Conservation (phyloP, 2,797 vertebrate species). For the Numenius phaeopus region DNA sequence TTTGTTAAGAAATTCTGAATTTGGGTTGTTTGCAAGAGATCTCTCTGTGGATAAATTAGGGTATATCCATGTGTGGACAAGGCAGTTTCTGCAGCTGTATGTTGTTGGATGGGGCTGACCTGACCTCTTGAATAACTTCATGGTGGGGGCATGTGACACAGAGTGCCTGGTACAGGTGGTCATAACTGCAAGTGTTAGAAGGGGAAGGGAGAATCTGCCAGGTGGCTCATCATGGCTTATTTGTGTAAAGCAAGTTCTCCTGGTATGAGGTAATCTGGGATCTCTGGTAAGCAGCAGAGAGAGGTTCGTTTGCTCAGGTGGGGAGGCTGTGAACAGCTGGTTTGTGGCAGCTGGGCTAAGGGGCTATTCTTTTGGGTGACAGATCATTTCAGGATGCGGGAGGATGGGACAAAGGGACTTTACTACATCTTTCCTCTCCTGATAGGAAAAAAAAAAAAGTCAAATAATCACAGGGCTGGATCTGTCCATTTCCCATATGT, state of each 20-base stretch:
- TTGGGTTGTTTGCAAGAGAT: not conserved
- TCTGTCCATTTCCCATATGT: slow-evolving; percentile 3
- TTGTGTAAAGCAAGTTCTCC: not conserved
- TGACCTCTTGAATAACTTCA: not conserved
- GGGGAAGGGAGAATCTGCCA: not conserved
- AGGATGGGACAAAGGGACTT: not conserved
- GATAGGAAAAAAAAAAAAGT: not conserved
- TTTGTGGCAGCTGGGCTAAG: not conserved
- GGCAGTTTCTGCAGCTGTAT: not conserved
- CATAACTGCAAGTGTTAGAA: not conserved
- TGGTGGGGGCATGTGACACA: not conserved
- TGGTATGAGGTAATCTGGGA: not conserved
- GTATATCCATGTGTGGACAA: too few species aligned
- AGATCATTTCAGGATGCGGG: not conserved
- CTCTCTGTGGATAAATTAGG: not conserved
- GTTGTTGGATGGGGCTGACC: not conserved
- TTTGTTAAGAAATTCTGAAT: not conserved
- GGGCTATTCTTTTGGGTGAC: not conserved
- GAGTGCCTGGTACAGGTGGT: not conserved
- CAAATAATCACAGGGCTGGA: not conserved
- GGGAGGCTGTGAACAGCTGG: not conserved
- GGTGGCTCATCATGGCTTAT: not conserved
- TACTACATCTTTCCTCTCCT: not conserved
- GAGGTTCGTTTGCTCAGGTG: not conserved
- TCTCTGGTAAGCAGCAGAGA: not conserved